A percentile compares a stretch with the other conserved stretches of the same genome.
Conservation (phyloP, 2,113 vertebrate species). For the Melanostigma gelatinosum region DNA sequence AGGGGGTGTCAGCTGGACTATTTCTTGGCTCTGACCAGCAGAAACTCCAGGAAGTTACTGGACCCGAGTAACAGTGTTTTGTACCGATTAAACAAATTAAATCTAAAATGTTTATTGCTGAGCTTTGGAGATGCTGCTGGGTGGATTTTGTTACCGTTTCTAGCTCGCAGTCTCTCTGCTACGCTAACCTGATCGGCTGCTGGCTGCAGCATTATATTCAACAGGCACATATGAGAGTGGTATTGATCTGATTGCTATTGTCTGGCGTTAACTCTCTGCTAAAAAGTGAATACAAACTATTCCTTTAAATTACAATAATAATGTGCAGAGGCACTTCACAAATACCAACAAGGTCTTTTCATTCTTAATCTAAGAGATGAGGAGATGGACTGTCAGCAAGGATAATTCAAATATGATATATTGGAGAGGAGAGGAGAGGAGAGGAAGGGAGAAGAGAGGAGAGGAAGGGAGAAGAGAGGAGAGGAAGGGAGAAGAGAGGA, state of each 20-base stretch:
- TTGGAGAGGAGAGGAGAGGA: not conserved
- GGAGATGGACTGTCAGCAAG: not conserved
- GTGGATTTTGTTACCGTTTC: not conserved
- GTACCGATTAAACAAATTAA: too few species aligned
- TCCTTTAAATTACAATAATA: not conserved
- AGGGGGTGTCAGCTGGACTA: not conserved
- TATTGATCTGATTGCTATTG: not conserved
- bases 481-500: not conserved
- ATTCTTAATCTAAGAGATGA: not conserved
- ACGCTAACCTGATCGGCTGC: not conserved
- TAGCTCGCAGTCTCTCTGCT: constrained; percentile 9
- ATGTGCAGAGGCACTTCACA: not conserved
- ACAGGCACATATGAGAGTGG: not conserved
- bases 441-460: not conserved
- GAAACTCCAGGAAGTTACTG: not conserved
- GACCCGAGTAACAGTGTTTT: too few species aligned
- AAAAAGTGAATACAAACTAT: not conserved
- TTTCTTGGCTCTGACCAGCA: not conserved
- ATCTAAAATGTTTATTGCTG: not conserved
- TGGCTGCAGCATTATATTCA: not conserved
- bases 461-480: constrained; percentile 1
- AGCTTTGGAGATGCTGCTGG: not conserved
- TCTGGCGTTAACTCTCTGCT: not conserved
- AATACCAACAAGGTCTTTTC: not conserved
- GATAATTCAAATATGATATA: not conserved